phyloP scores from a whole-genome alignment of 1,140 invertebrate species.

The Eubasilissa regina region DNA sequence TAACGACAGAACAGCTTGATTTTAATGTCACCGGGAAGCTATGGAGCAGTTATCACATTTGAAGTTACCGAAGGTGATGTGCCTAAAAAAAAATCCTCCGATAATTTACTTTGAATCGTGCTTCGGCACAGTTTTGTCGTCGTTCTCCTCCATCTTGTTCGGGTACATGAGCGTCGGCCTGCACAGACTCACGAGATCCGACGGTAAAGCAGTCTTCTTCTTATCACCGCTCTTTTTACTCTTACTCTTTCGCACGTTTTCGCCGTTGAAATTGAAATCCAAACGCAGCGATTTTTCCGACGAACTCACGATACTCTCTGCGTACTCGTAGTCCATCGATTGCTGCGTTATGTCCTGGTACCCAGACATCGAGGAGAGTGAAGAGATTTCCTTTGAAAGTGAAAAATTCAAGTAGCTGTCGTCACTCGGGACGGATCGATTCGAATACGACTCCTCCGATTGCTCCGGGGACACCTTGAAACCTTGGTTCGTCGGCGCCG shows the following conservation, averaged over 20 bases:
- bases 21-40: not conserved
- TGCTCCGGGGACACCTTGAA: conserved; percentile 11
- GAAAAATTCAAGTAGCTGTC: conserved; percentile 61
- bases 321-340: conserved; percentile 62
- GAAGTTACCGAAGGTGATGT: no score
- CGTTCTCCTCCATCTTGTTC: conserved; percentile 8
- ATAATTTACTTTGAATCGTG: not conserved
- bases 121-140: not conserved
- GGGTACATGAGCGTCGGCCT: conserved; percentile 53
- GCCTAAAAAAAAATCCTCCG: no score
- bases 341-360: conserved; percentile 68
- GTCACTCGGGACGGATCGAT: not conserved
- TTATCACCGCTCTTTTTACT: conserved; percentile 31
- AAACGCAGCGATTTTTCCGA: conserved; percentile 4
- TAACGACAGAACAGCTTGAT: not conserved
- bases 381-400: conserved; percentile 60
- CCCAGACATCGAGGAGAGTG: conserved; percentile 61
- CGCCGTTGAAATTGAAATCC: conserved; percentile 12
- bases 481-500: not conserved
- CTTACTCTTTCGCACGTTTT: conserved; percentile 25
- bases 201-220: conserved; percentile 31
- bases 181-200: conserved; percentile 52
- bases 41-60: not conserved
- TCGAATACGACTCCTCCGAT: not conserved
- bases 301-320: conserved; percentile 5